These are phyloP conservation scores for Lottia gigantea DNA, from an alignment of 2,888 invertebrate species.

Conservation along the genomic window DNA sequence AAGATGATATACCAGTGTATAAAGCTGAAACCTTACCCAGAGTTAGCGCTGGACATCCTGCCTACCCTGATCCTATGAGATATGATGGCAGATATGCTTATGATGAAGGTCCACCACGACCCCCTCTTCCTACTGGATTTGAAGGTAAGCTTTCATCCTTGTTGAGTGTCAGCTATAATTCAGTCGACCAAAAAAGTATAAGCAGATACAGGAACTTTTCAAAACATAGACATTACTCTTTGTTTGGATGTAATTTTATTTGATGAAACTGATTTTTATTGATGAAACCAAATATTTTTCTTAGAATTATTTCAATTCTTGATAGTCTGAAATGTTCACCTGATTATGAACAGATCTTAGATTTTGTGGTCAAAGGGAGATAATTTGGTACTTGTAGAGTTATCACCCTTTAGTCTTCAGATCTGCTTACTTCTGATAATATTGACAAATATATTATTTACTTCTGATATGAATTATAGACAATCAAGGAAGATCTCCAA, in stretches of 20 bases:
- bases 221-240: no score
- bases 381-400: background rate
- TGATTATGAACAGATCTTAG: no score
- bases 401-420: background rate
- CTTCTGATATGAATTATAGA: background rate
- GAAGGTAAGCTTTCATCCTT: conserved; percentile 22
- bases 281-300: no score
- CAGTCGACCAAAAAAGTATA: no score
- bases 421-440: background rate
- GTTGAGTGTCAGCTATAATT: no score
- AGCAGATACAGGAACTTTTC: no score
- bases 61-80: conserved; percentile 39
- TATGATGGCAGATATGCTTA: conserved; percentile 56
- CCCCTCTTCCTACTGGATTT: conserved; percentile 51
- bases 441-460: no score
- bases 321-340: no score
- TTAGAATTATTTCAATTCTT: no score
- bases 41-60: conserved; percentile 31
- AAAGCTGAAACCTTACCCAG: conserved; percentile 40
- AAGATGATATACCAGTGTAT: conserved; percentile 38
- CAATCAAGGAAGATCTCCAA: background rate
- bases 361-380: background rate
- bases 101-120: conserved; percentile 56
- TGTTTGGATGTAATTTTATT: no score
- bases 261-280: no score